Conservation (phyloP, 2,888 invertebrate species). For the Amiota mariae region DNA sequence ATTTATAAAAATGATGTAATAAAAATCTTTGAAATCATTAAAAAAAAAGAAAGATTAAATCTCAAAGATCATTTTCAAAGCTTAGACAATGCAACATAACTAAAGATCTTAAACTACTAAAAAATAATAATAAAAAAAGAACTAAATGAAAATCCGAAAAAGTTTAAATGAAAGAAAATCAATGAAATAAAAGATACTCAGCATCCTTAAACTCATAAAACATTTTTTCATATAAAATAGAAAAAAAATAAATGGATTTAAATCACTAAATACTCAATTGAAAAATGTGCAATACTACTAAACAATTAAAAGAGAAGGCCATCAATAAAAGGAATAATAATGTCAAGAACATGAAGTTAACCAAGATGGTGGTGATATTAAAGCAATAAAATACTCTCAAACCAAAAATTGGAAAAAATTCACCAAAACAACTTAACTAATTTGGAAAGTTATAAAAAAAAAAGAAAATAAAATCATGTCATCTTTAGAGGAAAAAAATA, state of each 20-base stretch:
- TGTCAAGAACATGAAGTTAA: neutral
- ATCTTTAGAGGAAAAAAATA: constrained; percentile 28
- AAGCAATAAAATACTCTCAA: too few species aligned
- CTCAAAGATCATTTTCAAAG: too few species aligned
- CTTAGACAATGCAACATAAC: too few species aligned
- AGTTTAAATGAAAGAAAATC: neutral
- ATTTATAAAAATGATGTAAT: neutral
- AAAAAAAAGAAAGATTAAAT: too few species aligned
- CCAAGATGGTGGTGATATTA: neutral
- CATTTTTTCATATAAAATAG: constrained; percentile 8
- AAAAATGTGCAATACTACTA: too few species aligned
- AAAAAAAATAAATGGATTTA: constrained; percentile 6
- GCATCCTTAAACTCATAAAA: too few species aligned
- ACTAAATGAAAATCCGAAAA: too few species aligned
- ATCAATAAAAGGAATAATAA: too few species aligned
- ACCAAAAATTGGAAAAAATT: too few species aligned
- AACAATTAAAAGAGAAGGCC: too few species aligned
- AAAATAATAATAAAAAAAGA: neutral
- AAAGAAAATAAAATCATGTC: constrained; percentile 25
- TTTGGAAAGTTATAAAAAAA: neutral
- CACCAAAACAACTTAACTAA: too few species aligned
- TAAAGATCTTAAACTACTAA: neutral
- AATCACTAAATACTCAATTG: neutral
- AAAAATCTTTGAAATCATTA: too few species aligned
- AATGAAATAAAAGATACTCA: neutral